Base-by-base conservation (phyloP, 2,113 vertebrate genomes). In the Empidonax traillii region DNA sequence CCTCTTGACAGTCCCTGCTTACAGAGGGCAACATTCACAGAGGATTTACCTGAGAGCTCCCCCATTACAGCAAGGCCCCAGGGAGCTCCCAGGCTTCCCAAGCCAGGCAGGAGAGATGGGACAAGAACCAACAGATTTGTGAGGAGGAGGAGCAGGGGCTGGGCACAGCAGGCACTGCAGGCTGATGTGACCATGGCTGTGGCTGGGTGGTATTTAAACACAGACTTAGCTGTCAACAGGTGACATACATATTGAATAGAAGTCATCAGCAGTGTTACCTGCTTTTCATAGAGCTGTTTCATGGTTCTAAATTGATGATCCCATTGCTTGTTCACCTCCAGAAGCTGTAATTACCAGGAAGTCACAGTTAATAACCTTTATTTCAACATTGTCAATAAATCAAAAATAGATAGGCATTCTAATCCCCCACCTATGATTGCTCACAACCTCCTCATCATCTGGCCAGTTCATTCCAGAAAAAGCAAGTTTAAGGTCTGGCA, bases 291-390 rank as follows among this genome's bases (percentile, higher is more conserved):
- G 35, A 89, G n/a, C 14, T 94, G 93, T 81, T 97, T 98, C 98
- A 98, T 98, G 31, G 47, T 95, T 89, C 97, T 96, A 66, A 98
- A 98, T 10, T 98, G 97, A 75, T 93, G 94, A 83, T 98, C 97
- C 98, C 98, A 98, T 56, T 98, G 97, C 71, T 97, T 97, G 93
- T 98, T 98, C 61, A 98, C 97, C 59, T 98, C 93, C 87, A 98
- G 92, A 87, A 98, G 97, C 98, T 98, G 97, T 74, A 98, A 98
- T 86, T n/a, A 96, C 22, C 63, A 90, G 51, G 77, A 85, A 97
- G 53, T 17, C 24, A 92, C 21, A 88, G 55, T 96, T 80, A 97
- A 88, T 82, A 88, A 84, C 19, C 5, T 24, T 74, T 59, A 76
- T 73, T 96, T 92, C 35, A 49, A 66, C 51, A 85, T 1, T 20